These are phyloP conservation scores for Chaenocephalus aceratus DNA, from an alignment of 2,113 vertebrate genomes.

Conservation along the genomic window DNA sequence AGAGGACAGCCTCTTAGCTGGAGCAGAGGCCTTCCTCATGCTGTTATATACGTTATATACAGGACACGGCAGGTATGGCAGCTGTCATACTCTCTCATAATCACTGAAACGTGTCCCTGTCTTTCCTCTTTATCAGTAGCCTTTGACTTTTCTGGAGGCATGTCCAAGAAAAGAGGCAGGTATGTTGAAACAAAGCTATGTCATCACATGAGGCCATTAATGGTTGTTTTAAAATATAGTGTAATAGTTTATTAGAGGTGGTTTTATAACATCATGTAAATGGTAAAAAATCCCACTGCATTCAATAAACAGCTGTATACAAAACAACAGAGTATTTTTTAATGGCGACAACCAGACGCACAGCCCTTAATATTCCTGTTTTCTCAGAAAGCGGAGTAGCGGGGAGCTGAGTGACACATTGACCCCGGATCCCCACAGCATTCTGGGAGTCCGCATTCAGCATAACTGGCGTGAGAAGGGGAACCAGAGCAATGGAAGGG, in stretches of 20 bases:
- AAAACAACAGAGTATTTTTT: neutral
- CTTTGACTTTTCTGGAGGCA: slow-evolving; percentile 82
- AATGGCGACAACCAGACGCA: neutral
- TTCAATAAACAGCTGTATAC: neutral
- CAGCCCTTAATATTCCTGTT: neutral
- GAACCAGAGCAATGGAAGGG: slow-evolving; percentile 87
- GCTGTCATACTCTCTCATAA: slow-evolving; percentile 15
- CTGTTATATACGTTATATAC: neutral
- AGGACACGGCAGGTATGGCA: slow-evolving; percentile 27
- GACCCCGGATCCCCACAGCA: slow-evolving; percentile 82
- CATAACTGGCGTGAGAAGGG: slow-evolving; percentile 88
- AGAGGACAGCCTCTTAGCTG: slow-evolving; percentile 18
- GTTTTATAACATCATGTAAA: too few relatives aligned
- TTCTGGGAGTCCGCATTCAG: slow-evolving; percentile 85
- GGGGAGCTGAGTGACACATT: slow-evolving; percentile 84
- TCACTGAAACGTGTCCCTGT: slow-evolving; percentile 44
- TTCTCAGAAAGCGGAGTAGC: slow-evolving; percentile 84
- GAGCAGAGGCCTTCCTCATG: slow-evolving; percentile 14
- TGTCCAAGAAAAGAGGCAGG: slow-evolving; percentile 90
- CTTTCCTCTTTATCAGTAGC: slow-evolving; percentile 53
- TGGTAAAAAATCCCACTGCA: neutral
- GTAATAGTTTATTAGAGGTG: neutral
- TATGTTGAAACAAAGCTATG: slow-evolving; percentile 66
- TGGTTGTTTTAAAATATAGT: neutral
- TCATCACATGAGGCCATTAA: slow-evolving; percentile 3